Evolutionary conservation across 2,888 invertebrate genomes (phyloP), one percentile per base, ranked within the genome.

Genomic region (Gnatocerus cornutus): DNA sequence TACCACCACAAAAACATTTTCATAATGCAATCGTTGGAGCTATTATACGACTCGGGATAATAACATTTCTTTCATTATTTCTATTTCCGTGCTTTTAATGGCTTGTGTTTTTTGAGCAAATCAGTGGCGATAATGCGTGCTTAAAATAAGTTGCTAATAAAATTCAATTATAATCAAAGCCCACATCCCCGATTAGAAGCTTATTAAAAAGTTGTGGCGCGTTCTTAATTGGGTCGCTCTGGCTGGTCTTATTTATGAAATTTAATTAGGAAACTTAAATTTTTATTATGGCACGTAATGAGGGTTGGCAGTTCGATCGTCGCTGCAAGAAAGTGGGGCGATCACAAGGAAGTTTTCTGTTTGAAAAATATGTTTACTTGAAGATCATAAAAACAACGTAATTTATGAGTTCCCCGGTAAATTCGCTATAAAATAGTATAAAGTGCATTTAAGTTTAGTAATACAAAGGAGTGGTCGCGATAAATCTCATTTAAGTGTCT

Each of bases 401-500:
- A 72, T 74, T 65, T 71, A 71, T 43, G 29, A 45, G 63, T 62
- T 67, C 67, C 61, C 59, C 69, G 69, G 67, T 69, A 72, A 76
- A 76, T 74, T 74, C 59, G 71, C 73, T 69, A 77, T 77, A 77
- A 77, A 75, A 74, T 75, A 70, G 72, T 69, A 74, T 74, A 72
- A 73, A 75, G 73, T 71, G 73, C 76, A 74, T 76, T 76, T 72
- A 76, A 76, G 73, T 78, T 78, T 74, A 61, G 76, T 75, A 77
- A 77, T 74, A 78, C 77, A 78, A 76, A 77, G 75, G 75, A 76
- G 74, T 74, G 74, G 74, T 65, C 66, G 69, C 63, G 70, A 76
- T 78, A 78, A 78, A 78, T 78, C 75, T 69, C 72, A 65, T 69
- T 75, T 74, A 79, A 78, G 76, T 76, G 76, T 77, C 76, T 79